Conservation (phyloP, 2,888 invertebrate genomes). For the Chalcis sispes region DNA sequence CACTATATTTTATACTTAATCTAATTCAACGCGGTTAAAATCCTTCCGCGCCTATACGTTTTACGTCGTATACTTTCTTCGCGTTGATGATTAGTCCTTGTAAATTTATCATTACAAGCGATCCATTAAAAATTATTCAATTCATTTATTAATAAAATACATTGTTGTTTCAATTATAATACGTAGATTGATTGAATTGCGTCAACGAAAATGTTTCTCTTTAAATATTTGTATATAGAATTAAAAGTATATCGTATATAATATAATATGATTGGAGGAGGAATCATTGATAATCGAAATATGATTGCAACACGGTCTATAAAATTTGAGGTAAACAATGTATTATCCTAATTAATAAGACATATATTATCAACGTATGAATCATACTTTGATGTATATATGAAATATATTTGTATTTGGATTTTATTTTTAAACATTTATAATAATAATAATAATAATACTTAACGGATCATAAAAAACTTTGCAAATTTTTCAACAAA, state of each 20-base stretch:
- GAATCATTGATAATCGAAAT: neutral
- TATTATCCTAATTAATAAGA: neutral
- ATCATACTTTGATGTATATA: too few species aligned
- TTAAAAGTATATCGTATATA: too few species aligned
- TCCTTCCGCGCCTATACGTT: neutral
- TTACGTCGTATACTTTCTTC: conserved; percentile 27
- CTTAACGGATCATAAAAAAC: neutral
- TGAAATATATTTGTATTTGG: neutral
- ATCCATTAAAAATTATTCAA: neutral
- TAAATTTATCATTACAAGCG: conserved; percentile 37
- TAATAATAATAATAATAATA: too few species aligned
- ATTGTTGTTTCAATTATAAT: neutral
- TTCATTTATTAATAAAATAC: neutral
- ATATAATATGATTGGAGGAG: neutral
- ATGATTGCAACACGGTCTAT: conserved; percentile 15
- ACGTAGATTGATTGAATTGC: neutral
- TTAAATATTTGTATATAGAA: neutral
- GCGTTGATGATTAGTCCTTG: conserved; percentile 37
- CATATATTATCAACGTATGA: too few species aligned
- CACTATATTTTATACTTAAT: conserved; percentile 44
- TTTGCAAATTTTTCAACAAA: neutral
- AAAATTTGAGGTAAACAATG: conserved; percentile 26
- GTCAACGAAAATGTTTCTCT: neutral
- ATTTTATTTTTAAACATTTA: neutral
- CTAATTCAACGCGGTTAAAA: neutral